Base-by-base conservation (phyloP, 1,140 invertebrate species). In the Zelostemma sp. region DNA sequence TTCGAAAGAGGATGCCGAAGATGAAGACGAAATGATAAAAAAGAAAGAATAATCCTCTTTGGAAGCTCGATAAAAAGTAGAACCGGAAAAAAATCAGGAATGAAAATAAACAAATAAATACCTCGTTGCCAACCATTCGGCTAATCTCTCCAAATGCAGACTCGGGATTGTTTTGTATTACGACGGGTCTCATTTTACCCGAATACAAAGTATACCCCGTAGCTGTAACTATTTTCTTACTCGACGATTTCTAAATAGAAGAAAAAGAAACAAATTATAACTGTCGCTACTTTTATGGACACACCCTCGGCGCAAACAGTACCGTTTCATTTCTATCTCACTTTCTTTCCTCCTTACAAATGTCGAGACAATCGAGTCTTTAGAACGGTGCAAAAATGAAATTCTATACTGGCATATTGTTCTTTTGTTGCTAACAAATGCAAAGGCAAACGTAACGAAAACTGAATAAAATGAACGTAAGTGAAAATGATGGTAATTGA, bases 171-270 rank as follows among this genome's bases (percentile, higher is more conserved):
- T 94, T 93, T 90, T 75, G 92, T 86, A 80, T 95, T 90, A 81
- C 97, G 90, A 77, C 89, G 84, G 91, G 97, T 88, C 98, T 89
- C 31, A 98, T 92, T 87, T 99, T 98, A 81, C 96, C 94, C 11
- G 98, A 98, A 88, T 98, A 99, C 17, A 99, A 89, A 78, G 99
- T 99, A 86, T 99, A 99, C 8, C 97, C 97, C 74, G 96, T 98
- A 61, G 98, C 94, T 68, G 96, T 98, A 61, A 98, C 94, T 68
- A 97, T 88, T 88, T 96, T 96, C 84, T 93, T 93, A 69, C 90
- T 90, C 69, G 88, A 87, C 79, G 91, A 88, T 88, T 95, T 95
- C 88, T 91, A 85, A 86, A 85, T 81, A 85, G 80, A 85, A 81
- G 76, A 83, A 76, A 72, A 83, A 74, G 73, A 84, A 75, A 82